Conservation (phyloP, 2,888 invertebrate genomes). For the Cheilosia variabilis region DNA sequence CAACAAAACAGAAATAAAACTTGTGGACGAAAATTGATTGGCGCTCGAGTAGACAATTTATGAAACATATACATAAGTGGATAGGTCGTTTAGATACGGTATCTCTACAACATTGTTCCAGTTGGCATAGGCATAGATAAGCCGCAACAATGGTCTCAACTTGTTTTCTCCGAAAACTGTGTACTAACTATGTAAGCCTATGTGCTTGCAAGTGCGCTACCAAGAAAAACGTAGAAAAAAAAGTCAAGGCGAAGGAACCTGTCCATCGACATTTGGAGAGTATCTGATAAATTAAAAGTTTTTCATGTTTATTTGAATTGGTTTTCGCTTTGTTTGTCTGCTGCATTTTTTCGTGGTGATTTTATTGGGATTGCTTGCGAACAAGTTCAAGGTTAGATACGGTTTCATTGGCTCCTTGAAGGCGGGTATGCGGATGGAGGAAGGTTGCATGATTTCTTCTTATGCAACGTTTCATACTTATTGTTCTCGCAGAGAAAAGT, state of each 20-base stretch:
- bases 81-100: constrained; percentile 20
- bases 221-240: neutral
- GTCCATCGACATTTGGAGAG: neutral
- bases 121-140: neutral
- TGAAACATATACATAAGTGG: constrained; percentile 17
- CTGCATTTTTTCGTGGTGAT: constrained; percentile 14
- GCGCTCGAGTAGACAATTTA: constrained; percentile 13
- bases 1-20: neutral
- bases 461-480: neutral
- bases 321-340: constrained; percentile 19
- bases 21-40: constrained; percentile 25
- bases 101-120: neutral
- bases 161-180: constrained; percentile 3
- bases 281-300: neutral
- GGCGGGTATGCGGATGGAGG: neutral
- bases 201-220: neutral
- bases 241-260: constrained; percentile 9
- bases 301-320: constrained; percentile 14
- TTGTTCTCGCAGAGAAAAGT: no score
- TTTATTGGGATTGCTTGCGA: constrained; percentile 17
- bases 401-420: constrained; percentile 21
- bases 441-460: neutral
- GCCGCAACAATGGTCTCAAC: constrained; percentile 17
- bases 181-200: neutral
- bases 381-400: constrained; percentile 26